Base-by-base conservation (phyloP, 2,797 vertebrate species). In the Stomatorhinus walkeri region DNA sequence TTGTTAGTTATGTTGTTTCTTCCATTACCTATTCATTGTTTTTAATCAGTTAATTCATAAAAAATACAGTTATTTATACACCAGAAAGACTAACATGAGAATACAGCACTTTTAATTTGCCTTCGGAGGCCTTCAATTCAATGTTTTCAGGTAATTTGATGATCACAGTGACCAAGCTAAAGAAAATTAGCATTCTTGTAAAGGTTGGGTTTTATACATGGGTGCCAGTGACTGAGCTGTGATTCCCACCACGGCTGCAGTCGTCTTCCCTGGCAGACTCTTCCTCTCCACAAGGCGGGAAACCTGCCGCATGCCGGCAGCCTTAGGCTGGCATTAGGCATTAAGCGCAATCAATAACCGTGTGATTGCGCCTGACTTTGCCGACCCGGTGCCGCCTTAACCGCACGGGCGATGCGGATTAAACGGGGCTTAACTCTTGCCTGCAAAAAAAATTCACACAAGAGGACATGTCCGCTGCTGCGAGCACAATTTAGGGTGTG, bases 261-360 rank as follows among this genome's bases (percentile, higher is more conserved):
- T 4, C 83, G 2, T 56, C 32, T 83, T 56, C 6, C 14, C 51
- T 40, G 52, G n/a, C 51, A 83, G 36, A 19, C 43, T 19, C 64
- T 49, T 49, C 28, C 24, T 16, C 14, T 40, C 7, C 48, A 51
- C 10, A 32, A 83, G 85, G 87, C 43, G 89, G 87, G 90, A 90
- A 90, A 90, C 43, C 88, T 85, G 87, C 72, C 91, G 40, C 92
- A 94, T 94, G 94, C 94, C 93, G 92, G 92, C 92, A 93, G 93
- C 93, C 93, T 91, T 90, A 88, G 94, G 93, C 94, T 92, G 93
- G 93, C 93, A 94, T 88, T 68, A 90, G 90, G 90, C 89, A 92
- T 91, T 90, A 91, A 92, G 88, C 87, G 59, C 89, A 90, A 92
- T 91, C 91, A 84, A 92, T 91, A 92, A 46, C 54, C 28, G 88